Evolutionary conservation across 2,797 vertebrate species (phyloP).

Genomic region (Paedocypris micromegethes): DNA sequence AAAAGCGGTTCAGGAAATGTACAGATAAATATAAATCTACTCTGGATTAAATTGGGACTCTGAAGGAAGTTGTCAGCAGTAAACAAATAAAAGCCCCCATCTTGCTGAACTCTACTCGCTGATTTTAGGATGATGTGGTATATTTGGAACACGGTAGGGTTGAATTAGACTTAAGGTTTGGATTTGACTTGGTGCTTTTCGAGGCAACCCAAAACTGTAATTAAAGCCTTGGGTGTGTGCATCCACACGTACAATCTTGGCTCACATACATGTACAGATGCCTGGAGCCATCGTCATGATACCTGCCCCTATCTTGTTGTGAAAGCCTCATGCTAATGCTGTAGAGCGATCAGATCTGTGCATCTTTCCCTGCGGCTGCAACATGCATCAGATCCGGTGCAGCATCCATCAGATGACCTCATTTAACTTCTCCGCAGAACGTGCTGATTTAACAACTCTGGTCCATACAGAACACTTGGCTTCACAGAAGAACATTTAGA

Average conservation of each 20-base stretch:
- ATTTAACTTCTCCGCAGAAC: conserved; percentile 57
- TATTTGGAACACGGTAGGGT: conserved; percentile 54
- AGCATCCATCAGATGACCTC: conserved; percentile 58
- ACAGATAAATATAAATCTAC: no score
- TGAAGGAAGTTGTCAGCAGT: not conserved
- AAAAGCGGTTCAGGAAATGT: no score
- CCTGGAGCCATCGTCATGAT: conserved; percentile 46
- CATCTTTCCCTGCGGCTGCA: conserved; percentile 49
- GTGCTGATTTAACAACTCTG: conserved; percentile 60
- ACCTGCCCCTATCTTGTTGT: conserved; percentile 38
- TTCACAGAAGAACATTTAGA: conserved; percentile 66
- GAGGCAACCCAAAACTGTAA: conserved; percentile 58
- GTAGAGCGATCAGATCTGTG: conserved; percentile 63
- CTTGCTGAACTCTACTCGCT: conserved; percentile 29
- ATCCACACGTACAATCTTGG: conserved; percentile 46
- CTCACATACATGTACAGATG: conserved; percentile 54
- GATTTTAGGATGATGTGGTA: conserved; percentile 54
- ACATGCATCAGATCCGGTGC: conserved; percentile 58
- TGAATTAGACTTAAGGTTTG: conserved; percentile 64
- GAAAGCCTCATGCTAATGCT: conserved; percentile 60
- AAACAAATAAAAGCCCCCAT: conserved; percentile 43
- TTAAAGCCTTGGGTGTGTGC: conserved; percentile 56
- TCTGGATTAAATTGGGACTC: no score
- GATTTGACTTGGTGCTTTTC: conserved; percentile 58
- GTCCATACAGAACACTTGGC: conserved; percentile 63